Conservation (phyloP, 1,140 invertebrate species). For the Polyergus mexicanus region DNA sequence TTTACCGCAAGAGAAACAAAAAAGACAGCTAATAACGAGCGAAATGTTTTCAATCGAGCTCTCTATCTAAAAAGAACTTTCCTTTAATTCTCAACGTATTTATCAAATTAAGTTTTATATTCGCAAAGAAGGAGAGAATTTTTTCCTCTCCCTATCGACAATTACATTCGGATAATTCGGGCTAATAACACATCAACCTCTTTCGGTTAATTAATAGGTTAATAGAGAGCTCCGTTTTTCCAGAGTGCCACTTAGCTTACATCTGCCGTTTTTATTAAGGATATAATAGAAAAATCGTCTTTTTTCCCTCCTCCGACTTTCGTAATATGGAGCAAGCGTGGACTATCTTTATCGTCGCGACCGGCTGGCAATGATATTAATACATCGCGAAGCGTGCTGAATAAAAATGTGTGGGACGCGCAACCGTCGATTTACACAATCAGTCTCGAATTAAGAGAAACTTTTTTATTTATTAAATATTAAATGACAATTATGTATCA, state of each 20-base stretch:
- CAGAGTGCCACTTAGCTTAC: constrained; percentile 52
- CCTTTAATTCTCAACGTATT: background rate
- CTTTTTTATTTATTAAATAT: background rate
- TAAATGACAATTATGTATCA: no score
- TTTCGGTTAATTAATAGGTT: constrained; percentile 54
- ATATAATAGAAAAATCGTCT: constrained; percentile 53
- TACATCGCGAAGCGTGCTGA: constrained; percentile 39
- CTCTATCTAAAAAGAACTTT: background rate
- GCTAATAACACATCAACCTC: constrained; percentile 21
- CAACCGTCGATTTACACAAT: no score
- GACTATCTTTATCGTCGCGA: constrained; percentile 55
- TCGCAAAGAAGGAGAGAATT: background rate
- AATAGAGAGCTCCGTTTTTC: constrained; percentile 51
- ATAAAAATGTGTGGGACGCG: constrained; percentile 44
- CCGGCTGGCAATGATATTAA: constrained; percentile 45
- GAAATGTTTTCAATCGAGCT: background rate
- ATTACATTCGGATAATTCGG: constrained; percentile 57
- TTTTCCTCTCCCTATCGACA: constrained; percentile 9
- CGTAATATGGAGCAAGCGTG: constrained; percentile 37
- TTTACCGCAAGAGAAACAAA: background rate
- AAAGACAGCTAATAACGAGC: background rate
- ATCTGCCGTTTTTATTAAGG: constrained; percentile 51
- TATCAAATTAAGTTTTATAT: constrained; percentile 23
- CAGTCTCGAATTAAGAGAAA: background rate
- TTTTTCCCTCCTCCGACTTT: constrained; percentile 39